phyloP scores from a whole-genome alignment of 2,113 vertebrate species.

The Phaethon lepturus region DNA sequence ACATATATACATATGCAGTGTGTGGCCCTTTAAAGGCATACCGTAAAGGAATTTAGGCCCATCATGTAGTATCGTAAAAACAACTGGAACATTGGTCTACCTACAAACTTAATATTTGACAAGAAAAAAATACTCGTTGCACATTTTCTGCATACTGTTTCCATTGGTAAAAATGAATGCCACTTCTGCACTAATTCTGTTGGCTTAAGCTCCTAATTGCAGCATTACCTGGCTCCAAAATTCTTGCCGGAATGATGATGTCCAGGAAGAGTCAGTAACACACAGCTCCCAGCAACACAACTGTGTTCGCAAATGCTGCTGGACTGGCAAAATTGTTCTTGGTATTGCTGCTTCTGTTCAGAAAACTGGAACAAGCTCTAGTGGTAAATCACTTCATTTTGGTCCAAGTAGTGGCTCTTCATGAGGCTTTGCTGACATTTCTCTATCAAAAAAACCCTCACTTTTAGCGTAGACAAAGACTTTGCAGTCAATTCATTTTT shows the following conservation, averaged over 20 bases:
- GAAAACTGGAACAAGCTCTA: conserved; percentile 5
- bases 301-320: not conserved
- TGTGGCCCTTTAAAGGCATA: not conserved
- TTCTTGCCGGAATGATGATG: not conserved
- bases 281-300: not conserved
- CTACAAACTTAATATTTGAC: not conserved
- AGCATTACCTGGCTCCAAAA: not conserved
- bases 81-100: not conserved
- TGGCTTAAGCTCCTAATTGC: not conserved
- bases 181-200: not conserved
- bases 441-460: not conserved
- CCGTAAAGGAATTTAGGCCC: not conserved
- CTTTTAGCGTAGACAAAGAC: not conserved
- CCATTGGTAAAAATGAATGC: not conserved
- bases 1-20: not conserved
- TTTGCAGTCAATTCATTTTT: not conserved
- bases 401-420: not conserved
- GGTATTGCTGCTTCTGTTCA: not conserved
- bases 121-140: not conserved
- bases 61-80: not conserved
- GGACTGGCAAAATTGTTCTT: not conserved
- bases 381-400: conserved; percentile 31
- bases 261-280: not conserved
- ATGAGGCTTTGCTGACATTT: not conserved
- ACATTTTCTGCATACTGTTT: not conserved